phyloP scores from a whole-genome alignment of 30 jellyfish, hydroid and myxozoan species.

The Phacellophora camtschatica region DNA sequence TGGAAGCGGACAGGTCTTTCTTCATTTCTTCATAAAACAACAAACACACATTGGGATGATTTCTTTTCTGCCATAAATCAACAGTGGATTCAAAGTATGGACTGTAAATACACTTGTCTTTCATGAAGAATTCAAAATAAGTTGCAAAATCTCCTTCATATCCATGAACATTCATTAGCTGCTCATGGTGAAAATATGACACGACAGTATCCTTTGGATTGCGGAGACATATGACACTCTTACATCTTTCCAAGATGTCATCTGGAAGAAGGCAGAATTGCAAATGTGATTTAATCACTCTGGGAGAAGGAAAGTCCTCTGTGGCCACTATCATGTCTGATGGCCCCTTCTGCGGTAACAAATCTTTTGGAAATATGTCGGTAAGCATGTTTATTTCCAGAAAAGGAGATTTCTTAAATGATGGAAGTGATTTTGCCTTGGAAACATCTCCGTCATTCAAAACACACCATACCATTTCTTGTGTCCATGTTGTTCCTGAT shows the following conservation, averaged over 20 bases:
- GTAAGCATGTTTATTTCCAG: neutral
- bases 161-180: neutral
- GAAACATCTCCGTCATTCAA: neutral
- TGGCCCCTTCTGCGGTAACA: neutral
- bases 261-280: neutral
- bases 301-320: neutral
- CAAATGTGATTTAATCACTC: neutral
- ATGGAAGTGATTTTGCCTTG: neutral
- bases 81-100: neutral
- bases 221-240: slow-evolving; percentile 5
- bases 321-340: no score
- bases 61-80: neutral
- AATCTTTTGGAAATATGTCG: neutral
- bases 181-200: slow-evolving; percentile 10
- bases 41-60: neutral
- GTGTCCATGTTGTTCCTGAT: slow-evolving; percentile 56
- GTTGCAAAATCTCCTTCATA: slow-evolving; percentile 5
- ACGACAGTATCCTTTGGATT: slow-evolving; percentile 38
- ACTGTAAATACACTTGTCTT: neutral
- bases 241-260: neutral
- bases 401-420: neutral
- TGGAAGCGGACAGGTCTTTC: neutral
- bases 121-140: slow-evolving; percentile 2
- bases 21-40: slow-evolving; percentile 19
- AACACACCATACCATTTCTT: slow-evolving; percentile 17